A percentile compares a stretch with the other conserved stretches of the same genome.
Evolutionary conservation across 2,888 invertebrate species (phyloP).

Genomic region (Phortica magna): DNA sequence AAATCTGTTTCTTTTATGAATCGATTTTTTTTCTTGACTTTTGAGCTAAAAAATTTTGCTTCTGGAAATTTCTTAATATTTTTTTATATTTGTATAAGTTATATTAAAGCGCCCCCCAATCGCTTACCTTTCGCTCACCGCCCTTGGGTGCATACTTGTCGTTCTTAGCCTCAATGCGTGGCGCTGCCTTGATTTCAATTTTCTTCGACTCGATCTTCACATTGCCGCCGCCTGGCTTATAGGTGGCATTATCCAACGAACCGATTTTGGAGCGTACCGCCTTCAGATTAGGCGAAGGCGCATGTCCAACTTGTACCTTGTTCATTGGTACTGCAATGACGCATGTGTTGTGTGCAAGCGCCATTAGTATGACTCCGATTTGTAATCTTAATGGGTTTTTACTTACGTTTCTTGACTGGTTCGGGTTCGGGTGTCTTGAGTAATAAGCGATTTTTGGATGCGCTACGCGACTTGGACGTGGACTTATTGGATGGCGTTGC

Average conservation of each 20-base stretch:
- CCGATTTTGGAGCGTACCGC: constrained; percentile 95
- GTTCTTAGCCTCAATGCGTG: constrained; percentile 94
- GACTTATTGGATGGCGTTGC: constrained; percentile 78
- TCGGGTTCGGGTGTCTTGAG: constrained; percentile 86
- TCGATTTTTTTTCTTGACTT: neutral
- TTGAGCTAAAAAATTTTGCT: neutral
- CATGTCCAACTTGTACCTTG: constrained; percentile 93
- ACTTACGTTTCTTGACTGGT: constrained; percentile 86
- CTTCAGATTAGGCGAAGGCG: constrained; percentile 94
- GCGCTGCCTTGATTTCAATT: constrained; percentile 89
- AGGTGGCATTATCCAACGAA: constrained; percentile 91
- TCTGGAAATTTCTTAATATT: neutral
- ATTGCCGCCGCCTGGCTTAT: constrained; percentile 93
- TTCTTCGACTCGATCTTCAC: constrained; percentile 93
- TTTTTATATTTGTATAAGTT: neutral
- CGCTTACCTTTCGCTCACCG: constrained; percentile 91
- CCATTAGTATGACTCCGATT: neutral
- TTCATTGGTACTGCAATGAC: constrained; percentile 92
- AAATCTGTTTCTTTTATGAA: neutral
- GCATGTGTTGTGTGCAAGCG: neutral
- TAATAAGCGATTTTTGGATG: constrained; percentile 76
- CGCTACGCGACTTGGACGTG: constrained; percentile 75
- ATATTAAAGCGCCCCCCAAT: neutral
- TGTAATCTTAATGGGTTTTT: neutral
- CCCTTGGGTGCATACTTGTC: constrained; percentile 92